These are phyloP conservation scores for Linnaemya vulpina DNA, from an alignment of 2,888 invertebrate genomes.

Conservation along the genomic window DNA sequence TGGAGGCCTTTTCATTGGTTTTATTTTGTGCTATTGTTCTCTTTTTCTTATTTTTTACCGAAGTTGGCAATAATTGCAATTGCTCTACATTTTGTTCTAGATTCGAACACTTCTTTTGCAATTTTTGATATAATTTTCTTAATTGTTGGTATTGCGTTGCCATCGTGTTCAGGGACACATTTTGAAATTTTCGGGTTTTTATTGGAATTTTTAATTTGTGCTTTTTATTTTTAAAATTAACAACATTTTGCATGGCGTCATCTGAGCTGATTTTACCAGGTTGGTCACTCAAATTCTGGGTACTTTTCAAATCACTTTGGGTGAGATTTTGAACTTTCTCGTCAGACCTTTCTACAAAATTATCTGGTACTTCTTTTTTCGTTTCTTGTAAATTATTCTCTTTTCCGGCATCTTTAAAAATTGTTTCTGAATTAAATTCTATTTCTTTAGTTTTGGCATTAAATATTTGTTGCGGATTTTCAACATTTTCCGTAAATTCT, in stretches of 20 bases:
- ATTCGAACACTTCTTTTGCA: constrained; percentile 66
- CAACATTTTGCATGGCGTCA: neutral
- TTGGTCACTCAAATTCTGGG: neutral
- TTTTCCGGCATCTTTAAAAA: neutral
- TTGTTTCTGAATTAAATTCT: neutral
- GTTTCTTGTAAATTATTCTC: constrained; percentile 40
- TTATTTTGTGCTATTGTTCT: neutral
- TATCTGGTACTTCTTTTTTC: constrained; percentile 40
- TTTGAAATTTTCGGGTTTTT: constrained; percentile 51
- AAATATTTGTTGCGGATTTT: constrained; percentile 1
- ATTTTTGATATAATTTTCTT: constrained; percentile 62
- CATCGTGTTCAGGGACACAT: constrained; percentile 60
- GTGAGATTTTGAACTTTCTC: neutral
- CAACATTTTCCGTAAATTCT: constrained; percentile 39
- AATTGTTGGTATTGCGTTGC: constrained; percentile 66
- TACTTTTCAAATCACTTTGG: neutral
- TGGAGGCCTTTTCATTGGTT: neutral
- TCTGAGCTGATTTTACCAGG: neutral
- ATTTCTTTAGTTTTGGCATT: neutral
- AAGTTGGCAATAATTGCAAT: constrained; percentile 49
- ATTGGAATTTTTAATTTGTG: constrained; percentile 22
- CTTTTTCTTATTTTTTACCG: constrained; percentile 5
- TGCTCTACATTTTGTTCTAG: constrained; percentile 70
- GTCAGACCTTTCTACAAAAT: constrained; percentile 1
- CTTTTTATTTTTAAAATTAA: constrained; percentile 23